Evolutionary conservation across 1,140 invertebrate species (phyloP).

Genomic region (Globodera rostochiensis): DNA sequence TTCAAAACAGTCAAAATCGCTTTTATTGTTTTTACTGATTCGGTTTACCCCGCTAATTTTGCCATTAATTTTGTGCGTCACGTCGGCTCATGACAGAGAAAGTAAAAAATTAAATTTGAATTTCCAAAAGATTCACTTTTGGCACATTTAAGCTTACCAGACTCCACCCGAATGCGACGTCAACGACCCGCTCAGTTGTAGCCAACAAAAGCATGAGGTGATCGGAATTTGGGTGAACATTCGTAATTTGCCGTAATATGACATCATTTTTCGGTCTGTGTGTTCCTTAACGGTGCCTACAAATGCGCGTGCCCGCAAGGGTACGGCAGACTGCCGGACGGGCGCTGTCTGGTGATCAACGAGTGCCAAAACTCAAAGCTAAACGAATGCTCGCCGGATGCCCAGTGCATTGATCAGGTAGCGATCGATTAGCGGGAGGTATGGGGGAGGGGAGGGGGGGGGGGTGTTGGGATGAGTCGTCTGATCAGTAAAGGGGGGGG

Average conservation of each 20-base stretch:
- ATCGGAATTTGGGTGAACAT: not conserved
- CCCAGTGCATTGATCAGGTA: constrained; percentile 60
- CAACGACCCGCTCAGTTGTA: constrained; percentile 64
- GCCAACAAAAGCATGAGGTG: constrained; percentile 60
- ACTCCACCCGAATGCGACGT: constrained; percentile 64
- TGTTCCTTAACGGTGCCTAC: constrained; percentile 59
- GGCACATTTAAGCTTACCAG: constrained; percentile 12
- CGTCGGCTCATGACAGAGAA: not conserved
- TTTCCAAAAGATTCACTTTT: not conserved
- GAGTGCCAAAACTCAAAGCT: constrained; percentile 58
- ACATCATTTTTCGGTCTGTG: constrained; percentile 31
- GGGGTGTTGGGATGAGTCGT: too few species aligned
- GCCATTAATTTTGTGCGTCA: not conserved
- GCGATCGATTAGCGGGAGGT: not conserved
- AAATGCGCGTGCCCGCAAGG: constrained; percentile 60
- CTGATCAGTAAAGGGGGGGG: too few species aligned
- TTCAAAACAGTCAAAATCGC: not conserved
- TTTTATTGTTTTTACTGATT: not conserved
- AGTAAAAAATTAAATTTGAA: constrained; percentile 3
- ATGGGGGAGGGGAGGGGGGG: too few species aligned
- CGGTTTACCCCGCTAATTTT: not conserved
- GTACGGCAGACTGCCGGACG: constrained; percentile 62
- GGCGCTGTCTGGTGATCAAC: constrained; percentile 65
- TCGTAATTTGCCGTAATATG: not conserved
- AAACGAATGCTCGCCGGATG: constrained; percentile 57